phyloP scores from a whole-genome alignment of 2,797 vertebrate genomes.

The Poeciliopsis turneri region DNA sequence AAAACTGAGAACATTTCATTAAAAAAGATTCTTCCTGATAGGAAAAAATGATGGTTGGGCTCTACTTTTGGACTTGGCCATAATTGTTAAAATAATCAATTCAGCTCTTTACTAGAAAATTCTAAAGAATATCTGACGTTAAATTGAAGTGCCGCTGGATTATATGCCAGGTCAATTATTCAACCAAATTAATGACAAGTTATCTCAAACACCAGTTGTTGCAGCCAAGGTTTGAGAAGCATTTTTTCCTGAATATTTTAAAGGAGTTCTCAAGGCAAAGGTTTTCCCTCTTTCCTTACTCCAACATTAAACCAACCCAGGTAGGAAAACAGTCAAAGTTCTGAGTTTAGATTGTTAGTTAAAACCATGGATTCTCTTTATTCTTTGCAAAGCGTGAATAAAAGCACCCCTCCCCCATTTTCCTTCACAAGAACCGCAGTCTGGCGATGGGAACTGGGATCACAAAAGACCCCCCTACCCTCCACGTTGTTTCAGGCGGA shows the following conservation, averaged over 20 bases:
- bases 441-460: slow-evolving; percentile 41
- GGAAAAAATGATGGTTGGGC: background rate
- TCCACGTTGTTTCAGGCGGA: slow-evolving; percentile 30
- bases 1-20: background rate
- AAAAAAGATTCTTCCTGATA: background rate
- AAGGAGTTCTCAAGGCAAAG: background rate
- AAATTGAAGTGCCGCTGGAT: background rate
- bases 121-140: background rate
- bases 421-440: slow-evolving; percentile 56
- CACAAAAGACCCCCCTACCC: slow-evolving; percentile 4
- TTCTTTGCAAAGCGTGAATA: background rate
- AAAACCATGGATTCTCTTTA: background rate
- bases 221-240: background rate
- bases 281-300: background rate
- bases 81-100: background rate
- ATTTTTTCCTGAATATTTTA: background rate
- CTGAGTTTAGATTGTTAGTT: background rate
- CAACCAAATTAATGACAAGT: background rate
- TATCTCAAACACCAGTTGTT: background rate
- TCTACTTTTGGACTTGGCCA: background rate
- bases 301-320: background rate
- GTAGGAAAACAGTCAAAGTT: background rate
- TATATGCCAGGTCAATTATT: background rate
- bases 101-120: background rate
- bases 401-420: slow-evolving; percentile 10